Percentiles rank a stretch among this genome's conserved stretches.
phyloP scores from a whole-genome alignment of 2,888 invertebrate species.

The Orchestes rusci region DNA sequence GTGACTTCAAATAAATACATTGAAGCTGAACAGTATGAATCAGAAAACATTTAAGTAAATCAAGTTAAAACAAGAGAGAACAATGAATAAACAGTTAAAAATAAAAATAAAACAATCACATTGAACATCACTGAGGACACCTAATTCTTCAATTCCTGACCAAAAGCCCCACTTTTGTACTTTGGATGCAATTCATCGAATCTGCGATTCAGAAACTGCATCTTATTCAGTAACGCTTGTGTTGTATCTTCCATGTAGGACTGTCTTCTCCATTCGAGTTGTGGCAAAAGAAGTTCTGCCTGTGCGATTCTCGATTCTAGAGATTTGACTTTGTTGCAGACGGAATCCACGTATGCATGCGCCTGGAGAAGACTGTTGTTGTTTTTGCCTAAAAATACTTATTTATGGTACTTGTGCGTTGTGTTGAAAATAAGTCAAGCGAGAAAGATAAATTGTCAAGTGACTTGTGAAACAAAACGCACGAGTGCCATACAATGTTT shows the following conservation, averaged over 20 bases:
- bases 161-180: constrained; percentile 26
- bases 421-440: too few relatives aligned
- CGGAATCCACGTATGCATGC: constrained; percentile 46
- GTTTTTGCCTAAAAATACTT: constrained; percentile 29
- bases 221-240: constrained; percentile 41
- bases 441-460: too few relatives aligned
- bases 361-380: constrained; percentile 38
- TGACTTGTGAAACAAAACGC: too few relatives aligned
- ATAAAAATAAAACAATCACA: too few relatives aligned
- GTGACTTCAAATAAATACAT: too few relatives aligned
- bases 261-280: constrained; percentile 42
- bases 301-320: constrained; percentile 44
- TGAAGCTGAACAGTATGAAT: too few relatives aligned
- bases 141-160: constrained; percentile 8
- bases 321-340: constrained; percentile 43
- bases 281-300: constrained; percentile 42
- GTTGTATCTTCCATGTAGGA: constrained; percentile 46
- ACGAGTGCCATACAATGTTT: too few relatives aligned
- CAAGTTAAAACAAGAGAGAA: too few relatives aligned
- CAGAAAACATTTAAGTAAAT: too few relatives aligned
- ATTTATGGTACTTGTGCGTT: neutral
- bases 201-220: constrained; percentile 45
- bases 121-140: too few relatives aligned
- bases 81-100: too few relatives aligned
- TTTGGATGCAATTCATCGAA: constrained; percentile 47